A percentile compares a stretch with the other conserved stretches of the same genome.
These are phyloP conservation scores for Microctonus hyperodae DNA, from an alignment of 2,888 invertebrate genomes.

Conservation along the genomic window DNA sequence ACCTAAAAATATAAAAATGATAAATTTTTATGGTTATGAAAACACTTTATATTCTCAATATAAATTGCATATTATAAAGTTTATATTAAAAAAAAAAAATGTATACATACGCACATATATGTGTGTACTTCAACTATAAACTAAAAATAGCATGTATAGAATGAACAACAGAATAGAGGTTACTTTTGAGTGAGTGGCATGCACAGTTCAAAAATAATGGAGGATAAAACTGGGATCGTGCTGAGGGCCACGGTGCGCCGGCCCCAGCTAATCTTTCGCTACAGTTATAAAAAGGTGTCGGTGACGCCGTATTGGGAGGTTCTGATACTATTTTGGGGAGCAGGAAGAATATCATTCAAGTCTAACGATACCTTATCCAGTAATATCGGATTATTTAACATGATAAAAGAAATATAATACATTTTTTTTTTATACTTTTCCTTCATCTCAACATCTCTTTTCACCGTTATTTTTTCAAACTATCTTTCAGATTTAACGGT, in stretches of 20 bases:
- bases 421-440: not conserved
- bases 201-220: not conserved
- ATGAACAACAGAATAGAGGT: not conserved
- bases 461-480: too few relatives aligned
- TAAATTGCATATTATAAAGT: too few relatives aligned
- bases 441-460: not conserved
- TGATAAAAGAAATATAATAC: too few relatives aligned
- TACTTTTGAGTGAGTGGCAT: not conserved
- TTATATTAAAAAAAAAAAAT: too few relatives aligned
- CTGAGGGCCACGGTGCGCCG: not conserved
- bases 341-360: slow-evolving; percentile 47
- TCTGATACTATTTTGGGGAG: slow-evolving; percentile 45
- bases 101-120: too few relatives aligned
- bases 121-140: not conserved
- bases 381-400: slow-evolving; percentile 16
- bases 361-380: slow-evolving; percentile 16
- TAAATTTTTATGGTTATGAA: too few relatives aligned
- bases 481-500: too few relatives aligned
- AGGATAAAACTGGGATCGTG: not conserved
- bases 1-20: too few relatives aligned
- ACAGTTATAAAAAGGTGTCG: slow-evolving; percentile 51
- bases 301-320: slow-evolving; percentile 57
- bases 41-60: too few relatives aligned
- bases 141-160: not conserved
- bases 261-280: slow-evolving; percentile 17